Percentiles rank a stretch among this genome's conserved stretches.
Conservation (phyloP, 2,113 vertebrate genomes). For the Sitta europaea region DNA sequence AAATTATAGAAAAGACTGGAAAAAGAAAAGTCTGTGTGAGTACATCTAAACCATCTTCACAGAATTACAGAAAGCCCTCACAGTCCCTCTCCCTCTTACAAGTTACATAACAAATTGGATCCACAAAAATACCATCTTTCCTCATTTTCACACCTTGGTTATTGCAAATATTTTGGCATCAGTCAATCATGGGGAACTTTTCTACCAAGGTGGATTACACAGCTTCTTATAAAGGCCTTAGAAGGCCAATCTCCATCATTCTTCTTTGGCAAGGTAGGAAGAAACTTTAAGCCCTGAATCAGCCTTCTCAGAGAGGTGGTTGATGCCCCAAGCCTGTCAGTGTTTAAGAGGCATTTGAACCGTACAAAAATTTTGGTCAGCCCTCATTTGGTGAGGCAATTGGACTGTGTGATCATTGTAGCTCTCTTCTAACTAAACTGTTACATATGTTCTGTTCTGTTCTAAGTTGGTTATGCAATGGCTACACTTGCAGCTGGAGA, state of each 20-base stretch:
- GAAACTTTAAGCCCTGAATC: not conserved
- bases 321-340: not conserved
- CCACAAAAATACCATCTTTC: not conserved
- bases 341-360: not conserved
- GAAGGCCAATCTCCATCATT: not conserved
- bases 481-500: not conserved
- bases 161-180: not conserved
- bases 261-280: not conserved
- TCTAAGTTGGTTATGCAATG: not conserved
- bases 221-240: not conserved
- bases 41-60: not conserved
- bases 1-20: slow-evolving; percentile 36
- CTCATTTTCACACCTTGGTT: not conserved
- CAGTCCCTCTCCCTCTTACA: not conserved
- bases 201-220: not conserved
- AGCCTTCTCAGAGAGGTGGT: not conserved
- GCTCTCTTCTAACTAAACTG: not conserved
- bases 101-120: not conserved
- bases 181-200: not conserved
- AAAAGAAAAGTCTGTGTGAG: not conserved
- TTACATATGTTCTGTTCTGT: not conserved
- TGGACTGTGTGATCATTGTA: not conserved
- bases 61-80: not conserved
- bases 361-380: not conserved
- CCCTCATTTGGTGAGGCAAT: not conserved